phyloP scores from a whole-genome alignment of 2,888 invertebrate species.

The Conistra vaccinii region DNA sequence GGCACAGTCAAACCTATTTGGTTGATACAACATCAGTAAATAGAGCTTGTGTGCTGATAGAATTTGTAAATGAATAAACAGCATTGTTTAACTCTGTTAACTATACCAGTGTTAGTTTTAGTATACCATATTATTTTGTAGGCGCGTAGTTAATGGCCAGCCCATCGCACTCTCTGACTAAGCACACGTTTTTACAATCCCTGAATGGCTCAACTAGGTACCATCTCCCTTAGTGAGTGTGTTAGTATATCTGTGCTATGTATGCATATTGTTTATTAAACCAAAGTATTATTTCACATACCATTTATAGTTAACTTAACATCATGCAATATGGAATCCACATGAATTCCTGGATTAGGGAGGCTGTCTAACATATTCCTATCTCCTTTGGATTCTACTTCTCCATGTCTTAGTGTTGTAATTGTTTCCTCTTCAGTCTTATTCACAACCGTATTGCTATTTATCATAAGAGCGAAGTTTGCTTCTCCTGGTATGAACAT shows the following conservation, averaged over 20 bases:
- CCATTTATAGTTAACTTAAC: conserved; percentile 92
- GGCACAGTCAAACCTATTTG: conserved; percentile 13
- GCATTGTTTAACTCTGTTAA: not conserved
- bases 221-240: not conserved
- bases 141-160: not conserved
- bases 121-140: not conserved
- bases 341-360: conserved; percentile 91
- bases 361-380: conserved; percentile 75
- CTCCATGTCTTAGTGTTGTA: conserved; percentile 69
- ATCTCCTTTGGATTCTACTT: conserved; percentile 64
- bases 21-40: conserved; percentile 11
- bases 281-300: conserved; percentile 57
- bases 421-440: conserved; percentile 76
- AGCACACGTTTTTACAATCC: not conserved
- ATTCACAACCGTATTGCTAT: conserved; percentile 68
- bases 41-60: conserved; percentile 10
- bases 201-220: not conserved
- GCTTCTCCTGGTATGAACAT: conserved; percentile 92
- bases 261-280: not conserved
- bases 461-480: conserved; percentile 92
- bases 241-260: not conserved
- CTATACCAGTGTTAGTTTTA: not conserved
- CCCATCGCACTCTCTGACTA: not conserved
- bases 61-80: conserved; percentile 9
- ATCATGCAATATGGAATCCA: conserved; percentile 92